phyloP scores from a whole-genome alignment of 1,140 invertebrate genomes.

The Musca domestica region DNA sequence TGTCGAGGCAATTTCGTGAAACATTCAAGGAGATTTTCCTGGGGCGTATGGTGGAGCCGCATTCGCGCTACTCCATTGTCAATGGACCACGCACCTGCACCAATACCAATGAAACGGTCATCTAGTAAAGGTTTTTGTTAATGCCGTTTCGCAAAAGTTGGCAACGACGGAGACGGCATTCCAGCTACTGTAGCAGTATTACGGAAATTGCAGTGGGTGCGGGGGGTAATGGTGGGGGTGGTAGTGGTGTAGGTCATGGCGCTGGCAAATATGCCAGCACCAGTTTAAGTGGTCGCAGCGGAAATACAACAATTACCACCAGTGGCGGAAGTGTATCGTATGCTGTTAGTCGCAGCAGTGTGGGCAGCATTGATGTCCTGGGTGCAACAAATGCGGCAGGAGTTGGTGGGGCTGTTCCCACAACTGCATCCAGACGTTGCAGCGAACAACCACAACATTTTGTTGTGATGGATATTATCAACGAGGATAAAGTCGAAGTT shows the following conservation, averaged over 20 bases:
- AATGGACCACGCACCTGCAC: slow-evolving; percentile 78
- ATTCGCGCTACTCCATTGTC: slow-evolving; percentile 72
- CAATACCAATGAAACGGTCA: slow-evolving; percentile 79
- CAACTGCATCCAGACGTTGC: background rate
- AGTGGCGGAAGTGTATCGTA: background rate
- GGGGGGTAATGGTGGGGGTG: background rate
- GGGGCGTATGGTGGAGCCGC: slow-evolving; percentile 63
- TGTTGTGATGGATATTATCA: slow-evolving; percentile 19
- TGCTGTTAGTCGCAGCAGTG: background rate
- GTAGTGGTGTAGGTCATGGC: background rate
- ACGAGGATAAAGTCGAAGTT: slow-evolving; percentile 18
- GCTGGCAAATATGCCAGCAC: background rate
- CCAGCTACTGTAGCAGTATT: slow-evolving; percentile 25
- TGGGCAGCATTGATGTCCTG: background rate
- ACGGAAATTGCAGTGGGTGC: slow-evolving; percentile 27
- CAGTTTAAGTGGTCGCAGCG: background rate
- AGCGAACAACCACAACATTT: slow-evolving; percentile 16
- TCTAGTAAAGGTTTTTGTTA: slow-evolving; percentile 61
- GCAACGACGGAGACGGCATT: slow-evolving; percentile 30
- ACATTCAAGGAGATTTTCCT: slow-evolving; percentile 90
- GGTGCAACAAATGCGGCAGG: background rate
- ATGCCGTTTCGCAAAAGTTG: slow-evolving; percentile 47
- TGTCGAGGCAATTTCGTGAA: slow-evolving; percentile 89
- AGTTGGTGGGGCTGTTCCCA: background rate
- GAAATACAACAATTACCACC: background rate